A percentile compares a stretch with the other conserved stretches of the same genome.
phyloP scores from a whole-genome alignment of 2,888 invertebrate genomes.

The Oegoconia quadripuncta region DNA sequence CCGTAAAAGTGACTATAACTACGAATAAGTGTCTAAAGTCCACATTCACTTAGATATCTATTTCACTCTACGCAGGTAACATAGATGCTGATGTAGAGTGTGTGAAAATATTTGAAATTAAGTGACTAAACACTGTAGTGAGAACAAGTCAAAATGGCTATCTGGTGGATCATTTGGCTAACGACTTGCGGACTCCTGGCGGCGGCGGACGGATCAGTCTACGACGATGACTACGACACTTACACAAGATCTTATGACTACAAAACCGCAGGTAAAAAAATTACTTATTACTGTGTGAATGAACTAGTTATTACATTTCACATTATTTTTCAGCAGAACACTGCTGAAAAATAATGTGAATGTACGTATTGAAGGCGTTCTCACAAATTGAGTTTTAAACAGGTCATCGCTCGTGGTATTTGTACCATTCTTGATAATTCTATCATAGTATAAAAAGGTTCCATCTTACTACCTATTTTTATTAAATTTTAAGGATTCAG shows the following conservation, averaged over 20 bases:
- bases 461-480: no score
- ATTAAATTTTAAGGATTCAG: no score
- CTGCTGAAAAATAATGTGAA: no score
- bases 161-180: constrained; percentile 47
- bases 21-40: no score
- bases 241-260: constrained; percentile 66
- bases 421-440: constrained; percentile 11
- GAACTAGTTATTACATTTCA: no score
- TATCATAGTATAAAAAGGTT: constrained; percentile 2
- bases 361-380: background rate
- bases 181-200: constrained; percentile 41
- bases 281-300: background rate
- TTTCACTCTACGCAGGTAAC: no score
- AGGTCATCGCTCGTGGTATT: constrained; percentile 9
- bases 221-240: constrained; percentile 70
- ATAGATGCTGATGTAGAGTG: constrained; percentile 9
- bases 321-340: no score
- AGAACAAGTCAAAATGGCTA: constrained; percentile 38
- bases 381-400: constrained; percentile 12
- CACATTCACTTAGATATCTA: no score
- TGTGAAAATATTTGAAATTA: constrained; percentile 6
- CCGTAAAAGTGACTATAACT: no score
- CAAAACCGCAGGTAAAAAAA: constrained; percentile 52
- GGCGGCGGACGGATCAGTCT: constrained; percentile 49
- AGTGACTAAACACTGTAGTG: constrained; percentile 2